Base-by-base conservation (phyloP, 2,113 vertebrate species). In the Arizona elegans region DNA sequence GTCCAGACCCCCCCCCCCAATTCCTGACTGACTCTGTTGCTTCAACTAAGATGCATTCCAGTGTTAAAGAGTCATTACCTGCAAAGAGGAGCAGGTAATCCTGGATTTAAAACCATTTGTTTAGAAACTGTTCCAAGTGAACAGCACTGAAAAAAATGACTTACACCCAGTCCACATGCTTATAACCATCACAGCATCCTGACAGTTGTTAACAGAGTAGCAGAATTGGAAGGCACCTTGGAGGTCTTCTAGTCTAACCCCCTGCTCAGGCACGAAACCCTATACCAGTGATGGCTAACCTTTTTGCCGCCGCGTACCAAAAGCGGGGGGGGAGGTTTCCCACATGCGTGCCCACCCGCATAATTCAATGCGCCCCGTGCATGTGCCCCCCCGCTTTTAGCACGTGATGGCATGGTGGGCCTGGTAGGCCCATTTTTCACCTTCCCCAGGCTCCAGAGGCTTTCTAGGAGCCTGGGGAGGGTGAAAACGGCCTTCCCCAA, bases 1-100 rank as follows among this genome's bases (percentile, higher is more conserved):
- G 86, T 87, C 47, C 86, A 87, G 43, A 47, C 17, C 1, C 2
- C 0, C 0, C 2, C 4, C 1, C 0, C 15, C 5, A 6, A 1
- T 33, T 38, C 70, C 15, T 81, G 70, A 38, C 70, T 81, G 17
- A 38, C 70, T 75, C 70, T 19, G 15, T 81, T 81, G n/a, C 33
- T 38, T 19, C n/a, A 81, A 8, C 33, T 3, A 19, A 81, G 33
- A n/a, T 38, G n/a, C 7, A 0, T 38, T 81, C 33, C 33, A 81
- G 2, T 38, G 15, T 81, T 81, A 81, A 81, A 81, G 33, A 81
- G 3, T 38, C 70, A 38, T n/a, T n/a, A n/a, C n/a, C n/a, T n/a
- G 33, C n/a, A 38, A 19, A 81, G n/a, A 38, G 15, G 15, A 7
- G 33, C 26, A 29, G 26, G 26, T 29, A 65, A 12, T 12, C 26